Evolutionary conservation across 2,797 vertebrate genomes (phyloP), one percentile per base, ranked within the genome.

Genomic region (Mormyrus hasselquistii): DNA sequence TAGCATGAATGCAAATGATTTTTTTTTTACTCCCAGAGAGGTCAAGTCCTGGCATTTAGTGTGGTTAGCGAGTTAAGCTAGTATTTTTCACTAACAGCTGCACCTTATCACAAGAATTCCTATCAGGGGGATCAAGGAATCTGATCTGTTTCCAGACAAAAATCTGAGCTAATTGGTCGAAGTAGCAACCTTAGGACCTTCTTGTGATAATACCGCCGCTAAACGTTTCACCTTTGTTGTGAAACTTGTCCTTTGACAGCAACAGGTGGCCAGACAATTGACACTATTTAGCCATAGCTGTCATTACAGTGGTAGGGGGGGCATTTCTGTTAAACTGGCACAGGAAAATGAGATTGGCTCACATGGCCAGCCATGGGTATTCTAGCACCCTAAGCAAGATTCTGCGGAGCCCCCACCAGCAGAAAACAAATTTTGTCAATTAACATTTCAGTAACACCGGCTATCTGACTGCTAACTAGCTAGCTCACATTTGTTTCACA

Each of bases 41-140:
- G 19, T 47, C 47, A n/a, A 10, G 38, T 79, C 29, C 82, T 85
- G 83, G 47, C 12, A 6, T 53, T 52, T 92, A 65, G 10, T 62
- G 44, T 29, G 91, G 90, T 89, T 90, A 92, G 55, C 65, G 89
- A 90, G 92, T 93, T 93, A 93, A 93, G 92, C 90, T 90, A 87
- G 90, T 89, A 91, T 90, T 89, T 90, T 89, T 87, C 89, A 87
- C 34, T 91, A 88, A 90, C 93, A 93, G 90, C 90, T 91, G 90
- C 69, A 90, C 79, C 89, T 41, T 5, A 93, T 90, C 89, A 91
- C 52, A n/a, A 50, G 79, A 92, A 91, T 91, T 89, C 90, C 86
- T 91, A 69, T 89, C 6, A 2, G 88, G 90, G 83, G 88, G 85
- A 88, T 25, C 47, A 89, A 87, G 52, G 52, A 55, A 59, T 44